A percentile compares a stretch with the other conserved stretches of the same genome.
phyloP scores from a whole-genome alignment of 2,797 vertebrate genomes.

The Pelodytes ibericus region DNA sequence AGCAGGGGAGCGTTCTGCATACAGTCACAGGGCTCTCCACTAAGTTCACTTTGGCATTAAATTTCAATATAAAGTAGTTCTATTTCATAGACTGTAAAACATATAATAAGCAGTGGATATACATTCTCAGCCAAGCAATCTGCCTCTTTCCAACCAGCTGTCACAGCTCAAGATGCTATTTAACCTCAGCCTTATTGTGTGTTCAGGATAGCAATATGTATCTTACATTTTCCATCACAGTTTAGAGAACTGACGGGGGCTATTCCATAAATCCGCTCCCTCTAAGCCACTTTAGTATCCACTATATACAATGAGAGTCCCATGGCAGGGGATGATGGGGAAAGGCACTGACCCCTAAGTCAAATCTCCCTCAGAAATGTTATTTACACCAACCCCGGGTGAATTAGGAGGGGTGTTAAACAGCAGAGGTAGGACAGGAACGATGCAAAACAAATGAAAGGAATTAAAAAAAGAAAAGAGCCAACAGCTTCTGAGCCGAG shows the following conservation, averaged over 20 bases:
- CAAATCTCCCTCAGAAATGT: conserved; percentile 2
- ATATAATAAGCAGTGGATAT: too few relatives aligned
- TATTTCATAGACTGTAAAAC: too few relatives aligned
- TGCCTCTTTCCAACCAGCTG: too few relatives aligned
- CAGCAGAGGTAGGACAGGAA: conserved; percentile 12
- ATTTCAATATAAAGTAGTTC: too few relatives aligned
- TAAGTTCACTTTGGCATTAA: too few relatives aligned
- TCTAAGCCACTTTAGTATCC: neutral
- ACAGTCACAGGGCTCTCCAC: too few relatives aligned
- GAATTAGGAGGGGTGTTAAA: conserved; percentile 13
- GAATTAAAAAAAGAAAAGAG: conserved; percentile 9
- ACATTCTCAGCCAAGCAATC: too few relatives aligned
- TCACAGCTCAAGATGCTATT: neutral
- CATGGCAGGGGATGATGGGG: neutral
- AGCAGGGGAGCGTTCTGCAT: too few relatives aligned
- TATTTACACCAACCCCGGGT: conserved; percentile 6
- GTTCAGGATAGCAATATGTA: neutral
- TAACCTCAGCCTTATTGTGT: neutral
- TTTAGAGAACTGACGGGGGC: neutral
- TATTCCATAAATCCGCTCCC: neutral
- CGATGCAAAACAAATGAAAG: conserved; percentile 55
- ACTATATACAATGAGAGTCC: neutral
- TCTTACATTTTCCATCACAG: neutral
- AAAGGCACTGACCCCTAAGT: neutral
- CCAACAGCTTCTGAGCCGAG: conserved; percentile 66